Evolutionary conservation across 2,797 vertebrate species (phyloP).

Genomic region (Cirrhinus mrigala): DNA sequence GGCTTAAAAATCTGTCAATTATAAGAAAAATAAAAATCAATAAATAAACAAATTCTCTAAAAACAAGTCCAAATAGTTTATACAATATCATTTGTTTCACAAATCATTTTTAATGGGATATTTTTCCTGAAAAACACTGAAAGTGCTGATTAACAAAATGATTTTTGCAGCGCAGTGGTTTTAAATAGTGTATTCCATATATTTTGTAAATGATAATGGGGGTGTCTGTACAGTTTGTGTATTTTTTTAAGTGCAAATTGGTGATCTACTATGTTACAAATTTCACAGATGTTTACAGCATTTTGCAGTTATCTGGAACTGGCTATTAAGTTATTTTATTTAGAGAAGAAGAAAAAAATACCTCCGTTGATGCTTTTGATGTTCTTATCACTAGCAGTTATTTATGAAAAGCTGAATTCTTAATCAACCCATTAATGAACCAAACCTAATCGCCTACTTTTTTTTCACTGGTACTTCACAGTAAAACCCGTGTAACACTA

Average conservation of each 20-base stretch:
- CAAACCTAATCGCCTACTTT: constrained; percentile 18
- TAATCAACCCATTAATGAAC: constrained; percentile 7
- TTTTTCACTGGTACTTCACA: constrained; percentile 11
- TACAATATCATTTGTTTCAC: background rate
- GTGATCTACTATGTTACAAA: constrained; percentile 32
- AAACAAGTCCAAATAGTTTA: background rate
- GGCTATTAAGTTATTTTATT: constrained; percentile 47
- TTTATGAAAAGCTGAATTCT: constrained; percentile 46
- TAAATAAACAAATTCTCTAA: background rate
- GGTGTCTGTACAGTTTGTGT: constrained; percentile 72
- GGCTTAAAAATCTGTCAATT: background rate
- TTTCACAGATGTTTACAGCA: constrained; percentile 44
- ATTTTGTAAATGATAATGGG: constrained; percentile 62
- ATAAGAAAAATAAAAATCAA: background rate
- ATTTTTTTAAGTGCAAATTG: constrained; percentile 31
- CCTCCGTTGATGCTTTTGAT: constrained; percentile 41
- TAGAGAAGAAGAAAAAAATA: background rate
- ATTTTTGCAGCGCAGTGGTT: constrained; percentile 59
- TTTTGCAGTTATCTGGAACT: constrained; percentile 50
- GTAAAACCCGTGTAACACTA: background rate
- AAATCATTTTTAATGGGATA: background rate
- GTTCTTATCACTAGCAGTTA: constrained; percentile 31
- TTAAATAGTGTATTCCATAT: constrained; percentile 62
- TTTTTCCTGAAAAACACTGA: background rate
- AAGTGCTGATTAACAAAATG: background rate